phyloP scores from a whole-genome alignment of 2,797 vertebrate genomes.

The Ptychadena robeensis region DNA sequence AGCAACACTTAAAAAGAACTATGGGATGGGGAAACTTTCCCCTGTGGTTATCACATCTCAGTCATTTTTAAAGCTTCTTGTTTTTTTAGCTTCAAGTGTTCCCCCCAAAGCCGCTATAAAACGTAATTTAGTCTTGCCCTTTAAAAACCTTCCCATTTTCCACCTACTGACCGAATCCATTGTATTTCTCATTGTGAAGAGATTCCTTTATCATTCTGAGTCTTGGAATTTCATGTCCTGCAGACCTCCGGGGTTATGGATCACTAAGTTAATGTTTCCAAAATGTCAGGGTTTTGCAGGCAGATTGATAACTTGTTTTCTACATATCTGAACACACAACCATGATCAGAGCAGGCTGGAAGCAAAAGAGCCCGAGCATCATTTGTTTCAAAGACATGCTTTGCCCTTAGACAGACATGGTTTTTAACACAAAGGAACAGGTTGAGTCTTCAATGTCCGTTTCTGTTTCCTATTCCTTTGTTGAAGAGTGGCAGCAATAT shows the following conservation, averaged over 20 bases:
- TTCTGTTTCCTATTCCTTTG: conserved; percentile 24
- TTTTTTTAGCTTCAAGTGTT: conserved; percentile 12
- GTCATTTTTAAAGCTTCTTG: background rate
- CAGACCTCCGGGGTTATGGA: conserved; percentile 60
- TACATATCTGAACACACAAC: conserved; percentile 59
- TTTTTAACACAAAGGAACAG: conserved; percentile 57
- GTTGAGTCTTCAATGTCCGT: conserved; percentile 43
- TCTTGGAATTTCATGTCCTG: conserved; percentile 57
- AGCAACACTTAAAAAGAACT: background rate
- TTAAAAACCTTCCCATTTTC: conserved; percentile 48
- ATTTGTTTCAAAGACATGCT: conserved; percentile 58
- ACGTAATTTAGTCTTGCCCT: conserved; percentile 56
- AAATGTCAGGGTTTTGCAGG: conserved; percentile 54
- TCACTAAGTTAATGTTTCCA: conserved; percentile 62
- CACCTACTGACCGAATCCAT: conserved; percentile 53
- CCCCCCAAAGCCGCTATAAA: conserved; percentile 34
- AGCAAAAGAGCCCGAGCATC: conserved; percentile 48
- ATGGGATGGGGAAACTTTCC: background rate
- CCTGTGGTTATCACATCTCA: background rate
- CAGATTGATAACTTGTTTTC: conserved; percentile 63
- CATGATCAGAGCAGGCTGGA: conserved; percentile 52
- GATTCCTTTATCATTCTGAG: conserved; percentile 39
- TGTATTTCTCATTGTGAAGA: conserved; percentile 56
- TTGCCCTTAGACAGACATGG: conserved; percentile 58
- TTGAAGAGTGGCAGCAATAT: conserved; percentile 31